A percentile compares a stretch with the other conserved stretches of the same genome.
Conservation (phyloP, 2,797 vertebrate species). For the Acanthurus lineatus region DNA sequence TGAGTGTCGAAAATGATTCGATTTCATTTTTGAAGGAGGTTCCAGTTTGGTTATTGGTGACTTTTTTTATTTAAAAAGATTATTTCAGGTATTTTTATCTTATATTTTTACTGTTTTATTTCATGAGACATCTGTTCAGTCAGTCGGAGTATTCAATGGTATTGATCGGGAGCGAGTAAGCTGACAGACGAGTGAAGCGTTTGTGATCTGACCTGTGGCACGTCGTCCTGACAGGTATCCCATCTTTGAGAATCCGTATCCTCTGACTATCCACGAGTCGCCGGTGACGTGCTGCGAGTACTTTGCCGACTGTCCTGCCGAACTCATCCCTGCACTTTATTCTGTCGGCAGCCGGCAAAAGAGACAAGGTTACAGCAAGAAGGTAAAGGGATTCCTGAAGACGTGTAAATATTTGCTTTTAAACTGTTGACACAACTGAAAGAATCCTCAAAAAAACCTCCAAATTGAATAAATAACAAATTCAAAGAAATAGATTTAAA, state of each 20-base stretch:
- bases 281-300: slow-evolving; percentile 98
- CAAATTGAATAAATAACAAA: neutral
- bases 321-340: slow-evolving; percentile 97
- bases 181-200: too few relatives aligned
- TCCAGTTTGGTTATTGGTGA: too few relatives aligned
- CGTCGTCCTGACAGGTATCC: slow-evolving; percentile 90
- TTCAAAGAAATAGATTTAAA: neutral
- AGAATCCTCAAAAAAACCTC: neutral
- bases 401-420: neutral
- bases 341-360: slow-evolving; percentile 96
- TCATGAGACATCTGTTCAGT: too few relatives aligned
- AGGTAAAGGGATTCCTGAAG: slow-evolving; percentile 83
- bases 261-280: slow-evolving; percentile 96
- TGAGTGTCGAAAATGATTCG: too few relatives aligned
- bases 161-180: too few relatives aligned
- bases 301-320: slow-evolving; percentile 96
- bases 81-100: too few relatives aligned
- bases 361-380: slow-evolving; percentile 98
- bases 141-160: too few relatives aligned
- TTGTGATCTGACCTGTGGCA: neutral
- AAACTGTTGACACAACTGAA: neutral
- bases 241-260: slow-evolving; percentile 99
- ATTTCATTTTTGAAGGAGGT: too few relatives aligned
- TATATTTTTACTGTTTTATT: too few relatives aligned
- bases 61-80: too few relatives aligned